phyloP scores from a whole-genome alignment of 2,888 invertebrate species.

The Fragum fragum region DNA sequence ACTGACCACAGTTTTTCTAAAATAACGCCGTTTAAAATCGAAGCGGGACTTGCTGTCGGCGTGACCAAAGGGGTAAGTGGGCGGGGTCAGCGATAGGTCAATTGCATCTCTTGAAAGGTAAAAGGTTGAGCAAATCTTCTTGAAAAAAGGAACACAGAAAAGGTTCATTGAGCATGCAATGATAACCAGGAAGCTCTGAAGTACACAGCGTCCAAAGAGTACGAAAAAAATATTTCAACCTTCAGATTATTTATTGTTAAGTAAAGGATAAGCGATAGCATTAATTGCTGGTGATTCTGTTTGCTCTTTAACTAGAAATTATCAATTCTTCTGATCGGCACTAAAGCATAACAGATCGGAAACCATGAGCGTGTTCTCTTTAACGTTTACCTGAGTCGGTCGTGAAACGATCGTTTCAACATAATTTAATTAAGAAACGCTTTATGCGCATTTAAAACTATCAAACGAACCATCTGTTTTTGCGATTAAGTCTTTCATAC shows the following conservation, averaged over 20 bases:
- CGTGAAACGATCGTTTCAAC: not conserved
- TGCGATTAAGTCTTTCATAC: constrained; percentile 10
- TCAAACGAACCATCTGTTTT: constrained; percentile 19
- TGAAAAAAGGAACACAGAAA: no score
- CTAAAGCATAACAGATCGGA: constrained; percentile 1
- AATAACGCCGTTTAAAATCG: no score
- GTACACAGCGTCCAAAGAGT: no score
- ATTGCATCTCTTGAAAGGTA: no score
- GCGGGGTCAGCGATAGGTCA: no score
- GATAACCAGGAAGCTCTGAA: no score
- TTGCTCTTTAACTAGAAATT: constrained; percentile 15
- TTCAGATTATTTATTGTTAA: not conserved
- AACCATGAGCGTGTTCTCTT: not conserved
- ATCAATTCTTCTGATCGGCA: constrained; percentile 6
- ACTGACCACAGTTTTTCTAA: no score
- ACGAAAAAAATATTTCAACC: no score
- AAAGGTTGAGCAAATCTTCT: no score
- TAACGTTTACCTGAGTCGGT: not conserved
- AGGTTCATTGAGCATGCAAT: no score
- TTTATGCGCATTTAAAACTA: constrained; percentile 12
- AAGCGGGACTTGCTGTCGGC: no score
- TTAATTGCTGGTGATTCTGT: not conserved
- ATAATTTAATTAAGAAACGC: constrained; percentile 18
- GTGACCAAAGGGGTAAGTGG: no score
- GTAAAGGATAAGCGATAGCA: not conserved